phyloP scores from a whole-genome alignment of 2,888 invertebrate genomes.

The Orthonychiurus folsomi region DNA sequence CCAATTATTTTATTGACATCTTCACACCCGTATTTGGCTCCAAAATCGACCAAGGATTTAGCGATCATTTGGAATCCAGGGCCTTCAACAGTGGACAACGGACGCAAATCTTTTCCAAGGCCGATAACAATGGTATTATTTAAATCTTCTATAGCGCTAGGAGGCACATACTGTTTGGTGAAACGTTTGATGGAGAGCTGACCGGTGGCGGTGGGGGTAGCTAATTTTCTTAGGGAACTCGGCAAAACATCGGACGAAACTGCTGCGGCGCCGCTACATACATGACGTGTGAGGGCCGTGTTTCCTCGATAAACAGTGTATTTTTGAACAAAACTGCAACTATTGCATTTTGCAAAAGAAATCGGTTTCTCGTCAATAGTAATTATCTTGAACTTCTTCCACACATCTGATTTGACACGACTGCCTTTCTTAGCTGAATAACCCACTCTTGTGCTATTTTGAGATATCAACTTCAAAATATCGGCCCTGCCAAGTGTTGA shows the following conservation, averaged over 20 bases:
- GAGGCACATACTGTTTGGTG: background rate
- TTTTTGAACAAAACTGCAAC: background rate
- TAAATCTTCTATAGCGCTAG: background rate
- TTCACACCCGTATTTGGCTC: background rate
- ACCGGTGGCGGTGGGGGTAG: too few relatives aligned
- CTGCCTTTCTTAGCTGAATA: background rate
- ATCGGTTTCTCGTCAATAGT: background rate
- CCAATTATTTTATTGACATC: background rate
- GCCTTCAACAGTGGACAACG: conserved; percentile 3
- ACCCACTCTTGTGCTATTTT: background rate
- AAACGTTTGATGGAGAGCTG: background rate
- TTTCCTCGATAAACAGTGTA: background rate
- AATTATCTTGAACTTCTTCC: background rate
- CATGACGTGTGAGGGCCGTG: background rate
- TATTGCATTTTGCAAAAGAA: conserved; percentile 1
- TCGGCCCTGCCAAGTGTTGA: background rate
- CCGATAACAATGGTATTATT: conserved; percentile 5
- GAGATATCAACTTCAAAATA: background rate
- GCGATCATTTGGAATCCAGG: conserved; percentile 10
- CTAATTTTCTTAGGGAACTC: too few relatives aligned
- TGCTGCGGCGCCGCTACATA: background rate
- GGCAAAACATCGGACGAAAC: background rate
- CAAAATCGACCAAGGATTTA: conserved; percentile 2
- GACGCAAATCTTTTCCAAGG: conserved; percentile 7
- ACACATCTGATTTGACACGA: background rate